Evolutionary conservation across 2,113 vertebrate genomes (phyloP), one percentile per base, ranked within the genome.

Genomic region (Hemiscyllium ocellatum): DNA sequence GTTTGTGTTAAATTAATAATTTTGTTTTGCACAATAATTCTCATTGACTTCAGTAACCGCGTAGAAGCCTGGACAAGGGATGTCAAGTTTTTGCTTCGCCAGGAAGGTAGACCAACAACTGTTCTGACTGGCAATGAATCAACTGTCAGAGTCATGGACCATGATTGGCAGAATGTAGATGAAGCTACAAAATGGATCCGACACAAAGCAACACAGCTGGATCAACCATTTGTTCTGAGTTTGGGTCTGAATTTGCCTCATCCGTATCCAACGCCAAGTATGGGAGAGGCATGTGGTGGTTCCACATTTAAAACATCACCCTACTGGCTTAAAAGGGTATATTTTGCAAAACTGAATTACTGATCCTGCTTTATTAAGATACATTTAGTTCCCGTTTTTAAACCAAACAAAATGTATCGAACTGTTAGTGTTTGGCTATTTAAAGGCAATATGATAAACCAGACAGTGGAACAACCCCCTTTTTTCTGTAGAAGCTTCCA

Each of bases 61-160:
- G 98, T 99, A 87, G 99, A 99, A 97, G 99, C 99, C 29, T 99
- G 99, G 99, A 99, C 98, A 72, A 98, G 99, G 96, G 98, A 99
- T 91, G 98, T 99, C 96, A 96, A 96, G 37, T 98, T 99, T 96
- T 97, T 99, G 96, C 98, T 99, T 96, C 97, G 98, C 37, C 99
- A 99, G 96, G 99, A 99, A 97, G 98, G 98, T 47, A 97, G 98
- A 78, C 99, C 99, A 0, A 97, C 97, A 96, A 97, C 97, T 7
- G 97, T 98, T 13, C 98, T 99, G n/a, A 97, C 97, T 94, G 98
- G 98, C 15, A 97, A 98, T 47, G 97, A 96, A 95, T 98, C 97
- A 24, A 98, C 97, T 89, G 89, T 97, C n/a, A 98, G 98, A 96
- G 97, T 99, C 95, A 99, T 98, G 98, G 96, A 96, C 89, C 85